Evolutionary conservation across 2,113 vertebrate genomes (phyloP), one percentile per base, ranked within the genome.

Genomic region (Lepisosteus osseus): DNA sequence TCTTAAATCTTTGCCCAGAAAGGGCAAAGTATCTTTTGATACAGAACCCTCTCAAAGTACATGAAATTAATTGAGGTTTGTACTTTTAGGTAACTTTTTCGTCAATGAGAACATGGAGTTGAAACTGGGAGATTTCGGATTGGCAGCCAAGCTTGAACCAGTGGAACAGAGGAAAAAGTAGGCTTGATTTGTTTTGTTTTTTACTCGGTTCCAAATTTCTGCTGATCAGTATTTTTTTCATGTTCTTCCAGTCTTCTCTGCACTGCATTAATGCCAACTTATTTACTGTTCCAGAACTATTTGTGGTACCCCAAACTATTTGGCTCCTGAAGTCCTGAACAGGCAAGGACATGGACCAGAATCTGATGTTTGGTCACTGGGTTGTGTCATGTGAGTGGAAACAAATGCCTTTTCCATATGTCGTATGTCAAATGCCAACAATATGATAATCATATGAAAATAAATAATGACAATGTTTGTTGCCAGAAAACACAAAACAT

Each of bases 71-170:
- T 29, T 29, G 29, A 29, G 29, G 29, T 29, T 51, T 51, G 43
- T 45, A 13, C 66, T 80, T 79, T 70, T 70, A 99, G 97, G 96
- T 78, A 99, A 99, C 83, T 98, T 99, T 80, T 99, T 99, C 89
- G 92, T 99, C 82, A 99, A 95, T n/a, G 96, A 98, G 82, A 95
- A 95, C 86, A 99, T 99, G 97, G 97, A 99, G 72, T 85, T 99
- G 78, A 95, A 97, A 78, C 89, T 99, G 73, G 97, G 97, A 65
- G 97, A 99, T 81, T 98, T 99, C 41, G 97, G 97, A 1, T 89
- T 99, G 11, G 97, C 97, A 69, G 90, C 97, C 43, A 94, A 93
- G 61, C 90, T 95, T 82, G 95, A 97, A 71, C 91, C 92, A 0
- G 92, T 89, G 0, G 96, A 99, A 45, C 94, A 94, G 76, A 94